Conservation (phyloP, 2,797 vertebrate genomes). For the Myotis findleyi region DNA sequence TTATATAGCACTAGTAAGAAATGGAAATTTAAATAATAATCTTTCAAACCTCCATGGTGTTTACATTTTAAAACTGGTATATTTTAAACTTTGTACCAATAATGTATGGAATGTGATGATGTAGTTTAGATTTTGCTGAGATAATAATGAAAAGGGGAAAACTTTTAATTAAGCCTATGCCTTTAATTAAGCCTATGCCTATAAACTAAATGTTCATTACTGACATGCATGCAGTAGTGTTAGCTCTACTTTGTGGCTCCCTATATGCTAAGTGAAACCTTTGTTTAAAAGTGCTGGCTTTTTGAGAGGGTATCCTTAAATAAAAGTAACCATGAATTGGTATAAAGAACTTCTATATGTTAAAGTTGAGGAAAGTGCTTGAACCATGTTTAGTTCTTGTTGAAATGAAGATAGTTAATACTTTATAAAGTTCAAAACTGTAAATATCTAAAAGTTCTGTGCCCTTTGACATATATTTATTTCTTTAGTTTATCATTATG, state of each 20-base stretch:
- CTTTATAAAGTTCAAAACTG: not conserved
- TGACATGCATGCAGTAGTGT: slow-evolving; percentile 87
- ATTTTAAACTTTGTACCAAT: slow-evolving; percentile 31
- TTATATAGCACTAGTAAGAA: slow-evolving; percentile 80
- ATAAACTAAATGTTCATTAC: slow-evolving; percentile 85
- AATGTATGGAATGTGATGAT: slow-evolving; percentile 26
- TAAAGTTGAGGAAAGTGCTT: slow-evolving; percentile 55
- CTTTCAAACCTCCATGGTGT: slow-evolving; percentile 28
- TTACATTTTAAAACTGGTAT: slow-evolving; percentile 43
- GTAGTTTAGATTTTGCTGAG: slow-evolving; percentile 52
- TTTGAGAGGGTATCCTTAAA: slow-evolving; percentile 47
- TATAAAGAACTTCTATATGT: not conserved
- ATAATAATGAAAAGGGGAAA: slow-evolving; percentile 30
- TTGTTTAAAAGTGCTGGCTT: slow-evolving; percentile 71
- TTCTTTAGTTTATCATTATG: slow-evolving; percentile 43
- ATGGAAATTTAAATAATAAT: slow-evolving; percentile 45
- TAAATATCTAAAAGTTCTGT: slow-evolving; percentile 38
- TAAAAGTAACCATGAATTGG: slow-evolving; percentile 44
- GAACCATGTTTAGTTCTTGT: slow-evolving; percentile 22
- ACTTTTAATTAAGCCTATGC: too few species aligned
- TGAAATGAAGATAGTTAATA: slow-evolving; percentile 53
- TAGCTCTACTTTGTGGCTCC: slow-evolving; percentile 73
- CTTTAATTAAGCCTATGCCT: slow-evolving; percentile 74
- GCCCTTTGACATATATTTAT: not conserved
- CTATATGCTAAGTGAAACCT: slow-evolving; percentile 63